Percentiles rank a stretch among this genome's conserved stretches.
These are phyloP conservation scores for Xyliphius kryptos DNA, from an alignment of 2,113 vertebrate genomes.

Conservation along the genomic window DNA sequence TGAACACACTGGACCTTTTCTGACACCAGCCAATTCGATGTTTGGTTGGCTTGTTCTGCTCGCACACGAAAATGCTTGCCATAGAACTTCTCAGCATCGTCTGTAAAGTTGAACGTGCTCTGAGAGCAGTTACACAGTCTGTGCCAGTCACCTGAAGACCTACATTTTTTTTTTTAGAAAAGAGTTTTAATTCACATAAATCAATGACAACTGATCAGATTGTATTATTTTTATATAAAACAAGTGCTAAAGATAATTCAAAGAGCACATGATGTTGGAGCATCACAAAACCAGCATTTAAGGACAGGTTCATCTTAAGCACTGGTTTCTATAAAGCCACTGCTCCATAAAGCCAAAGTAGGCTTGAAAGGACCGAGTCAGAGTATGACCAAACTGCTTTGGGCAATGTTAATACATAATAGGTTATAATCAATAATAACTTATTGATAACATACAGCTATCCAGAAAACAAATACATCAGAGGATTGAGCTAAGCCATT, in stretches of 20 bases:
- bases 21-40: slow-evolving; percentile 21
- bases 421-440: too few species aligned
- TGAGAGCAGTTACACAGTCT: not conserved
- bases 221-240: not conserved
- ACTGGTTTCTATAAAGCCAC: too few species aligned
- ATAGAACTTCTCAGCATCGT: slow-evolving; percentile 9
- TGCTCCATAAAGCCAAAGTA: too few species aligned
- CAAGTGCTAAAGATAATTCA: too few species aligned
- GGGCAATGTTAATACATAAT: too few species aligned
- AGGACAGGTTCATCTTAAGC: too few species aligned
- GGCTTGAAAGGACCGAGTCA: not conserved
- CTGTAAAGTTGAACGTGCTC: not conserved
- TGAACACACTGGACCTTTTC: slow-evolving; percentile 25
- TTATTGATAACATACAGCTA: too few species aligned
- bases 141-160: slow-evolving; percentile 6
- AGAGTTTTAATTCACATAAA: not conserved
- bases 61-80: slow-evolving; percentile 30
- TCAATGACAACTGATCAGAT: not conserved
- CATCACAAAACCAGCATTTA: too few species aligned
- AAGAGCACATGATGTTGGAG: too few species aligned
- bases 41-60: slow-evolving; percentile 1
- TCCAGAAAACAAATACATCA: too few species aligned
- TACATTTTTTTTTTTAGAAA: not conserved
- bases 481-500: too few species aligned
- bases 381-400: too few species aligned